Conservation (phyloP, 2,888 invertebrate species). For the Leptinotarsa rubiginosa region DNA sequence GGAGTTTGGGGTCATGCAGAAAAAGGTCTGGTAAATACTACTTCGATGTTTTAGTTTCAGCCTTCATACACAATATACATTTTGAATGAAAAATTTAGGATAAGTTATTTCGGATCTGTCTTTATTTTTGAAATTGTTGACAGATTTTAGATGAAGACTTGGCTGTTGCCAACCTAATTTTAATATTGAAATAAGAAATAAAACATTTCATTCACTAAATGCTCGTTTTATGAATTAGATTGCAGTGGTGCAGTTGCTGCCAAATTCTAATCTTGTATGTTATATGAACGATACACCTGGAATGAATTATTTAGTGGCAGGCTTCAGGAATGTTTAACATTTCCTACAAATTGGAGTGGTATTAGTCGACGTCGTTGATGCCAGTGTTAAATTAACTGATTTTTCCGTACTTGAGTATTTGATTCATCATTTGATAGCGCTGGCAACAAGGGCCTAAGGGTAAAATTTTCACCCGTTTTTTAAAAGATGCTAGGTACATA, state of each 20-base stretch:
- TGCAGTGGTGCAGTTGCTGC: slow-evolving; percentile 30
- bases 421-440: too few species aligned
- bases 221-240: slow-evolving; percentile 46
- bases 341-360: background rate
- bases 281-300: background rate
- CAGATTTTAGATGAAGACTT: background rate
- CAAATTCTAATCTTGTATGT: slow-evolving; percentile 22
- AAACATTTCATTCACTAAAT: slow-evolving; percentile 42
- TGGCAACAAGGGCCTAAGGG: too few species aligned
- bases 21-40: too few species aligned
- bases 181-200: slow-evolving; percentile 36
- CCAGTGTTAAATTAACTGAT: too few species aligned
- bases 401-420: too few species aligned
- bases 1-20: too few species aligned
- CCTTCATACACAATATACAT: background rate
- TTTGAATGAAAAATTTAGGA: too few species aligned
- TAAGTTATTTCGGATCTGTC: too few species aligned
- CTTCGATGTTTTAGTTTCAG: background rate
- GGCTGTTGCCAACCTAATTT: slow-evolving; percentile 35
- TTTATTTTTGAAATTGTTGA: background rate
- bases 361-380: background rate
- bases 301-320: background rate
- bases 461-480: too few species aligned
- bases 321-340: background rate
- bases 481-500: too few species aligned